phyloP scores from a whole-genome alignment of 2,888 invertebrate genomes.

The Agapostemon virescens region DNA sequence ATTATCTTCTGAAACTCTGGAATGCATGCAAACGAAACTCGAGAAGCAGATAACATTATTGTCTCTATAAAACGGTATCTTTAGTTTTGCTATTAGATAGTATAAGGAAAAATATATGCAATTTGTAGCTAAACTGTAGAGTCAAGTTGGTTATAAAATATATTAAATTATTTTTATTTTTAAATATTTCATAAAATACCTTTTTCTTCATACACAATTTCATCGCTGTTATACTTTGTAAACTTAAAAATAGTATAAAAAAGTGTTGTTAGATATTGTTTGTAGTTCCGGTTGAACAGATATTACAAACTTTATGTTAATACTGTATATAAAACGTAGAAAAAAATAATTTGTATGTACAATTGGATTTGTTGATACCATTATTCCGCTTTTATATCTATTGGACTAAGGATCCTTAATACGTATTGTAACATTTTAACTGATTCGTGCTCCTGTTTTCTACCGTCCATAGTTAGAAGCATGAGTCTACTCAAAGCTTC shows the following conservation, averaged over 20 bases:
- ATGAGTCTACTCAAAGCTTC: slow-evolving; percentile 80
- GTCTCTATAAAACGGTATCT: slow-evolving; percentile 15
- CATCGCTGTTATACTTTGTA: background rate
- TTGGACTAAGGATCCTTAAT: slow-evolving; percentile 70
- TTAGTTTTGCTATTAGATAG: background rate
- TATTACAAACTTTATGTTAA: slow-evolving; percentile 24
- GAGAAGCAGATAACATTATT: slow-evolving; percentile 24
- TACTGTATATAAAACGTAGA: slow-evolving; percentile 13
- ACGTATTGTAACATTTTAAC: slow-evolving; percentile 75
- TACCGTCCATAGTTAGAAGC: slow-evolving; percentile 70
- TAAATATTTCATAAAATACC: slow-evolving; percentile 26
- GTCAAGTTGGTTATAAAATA: background rate
- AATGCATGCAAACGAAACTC: slow-evolving; percentile 46
- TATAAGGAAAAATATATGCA: background rate
- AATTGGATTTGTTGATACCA: slow-evolving; percentile 24
- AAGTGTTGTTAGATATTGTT: background rate
- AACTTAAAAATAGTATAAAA: slow-evolving; percentile 9
- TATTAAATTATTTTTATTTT: slow-evolving; percentile 21
- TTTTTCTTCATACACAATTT: background rate
- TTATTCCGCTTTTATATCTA: slow-evolving; percentile 61
- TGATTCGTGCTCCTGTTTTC: slow-evolving; percentile 73
- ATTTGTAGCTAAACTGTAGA: background rate
- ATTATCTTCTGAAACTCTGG: slow-evolving; percentile 41
- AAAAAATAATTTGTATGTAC: slow-evolving; percentile 45
- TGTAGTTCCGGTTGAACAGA: slow-evolving; percentile 13